Conservation (phyloP, 2,888 invertebrate species). For the Gymnocheta viridis region DNA sequence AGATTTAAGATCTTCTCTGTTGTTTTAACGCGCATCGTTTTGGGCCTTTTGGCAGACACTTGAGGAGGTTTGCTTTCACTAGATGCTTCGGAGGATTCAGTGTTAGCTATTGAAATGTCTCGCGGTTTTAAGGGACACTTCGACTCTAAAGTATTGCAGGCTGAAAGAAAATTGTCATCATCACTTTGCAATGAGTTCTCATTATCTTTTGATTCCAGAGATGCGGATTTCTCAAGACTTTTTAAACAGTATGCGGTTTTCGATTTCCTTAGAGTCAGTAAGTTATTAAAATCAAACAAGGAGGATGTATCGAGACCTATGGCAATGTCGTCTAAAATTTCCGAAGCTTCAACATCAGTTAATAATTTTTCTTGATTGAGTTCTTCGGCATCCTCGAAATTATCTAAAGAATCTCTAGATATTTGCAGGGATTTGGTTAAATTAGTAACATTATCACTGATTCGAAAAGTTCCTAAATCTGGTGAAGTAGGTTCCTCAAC, state of each 20-base stretch:
- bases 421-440: constrained; percentile 35
- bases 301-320: background rate
- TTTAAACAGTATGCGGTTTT: constrained; percentile 10
- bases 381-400: constrained; percentile 34
- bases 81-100: background rate
- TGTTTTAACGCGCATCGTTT: constrained; percentile 34
- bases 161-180: constrained; percentile 9
- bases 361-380: background rate
- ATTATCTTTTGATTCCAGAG: background rate
- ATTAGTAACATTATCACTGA: background rate
- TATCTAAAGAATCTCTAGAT: constrained; percentile 60
- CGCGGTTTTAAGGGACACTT: constrained; percentile 23
- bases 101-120: background rate
- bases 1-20: constrained; percentile 35
- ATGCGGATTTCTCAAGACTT: constrained; percentile 8
- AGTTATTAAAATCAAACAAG: constrained; percentile 1
- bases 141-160: constrained; percentile 50
- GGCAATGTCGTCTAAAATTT: constrained; percentile 37
- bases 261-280: constrained; percentile 19
- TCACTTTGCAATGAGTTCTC: background rate
- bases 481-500: background rate
- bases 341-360: constrained; percentile 3
- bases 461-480: background rate
- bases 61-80: background rate
- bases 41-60: constrained; percentile 7